Evolutionary conservation across 2,113 vertebrate genomes (phyloP), one percentile per base, ranked within the genome.

Genomic region (Poeciliopsis turrubarensis): DNA sequence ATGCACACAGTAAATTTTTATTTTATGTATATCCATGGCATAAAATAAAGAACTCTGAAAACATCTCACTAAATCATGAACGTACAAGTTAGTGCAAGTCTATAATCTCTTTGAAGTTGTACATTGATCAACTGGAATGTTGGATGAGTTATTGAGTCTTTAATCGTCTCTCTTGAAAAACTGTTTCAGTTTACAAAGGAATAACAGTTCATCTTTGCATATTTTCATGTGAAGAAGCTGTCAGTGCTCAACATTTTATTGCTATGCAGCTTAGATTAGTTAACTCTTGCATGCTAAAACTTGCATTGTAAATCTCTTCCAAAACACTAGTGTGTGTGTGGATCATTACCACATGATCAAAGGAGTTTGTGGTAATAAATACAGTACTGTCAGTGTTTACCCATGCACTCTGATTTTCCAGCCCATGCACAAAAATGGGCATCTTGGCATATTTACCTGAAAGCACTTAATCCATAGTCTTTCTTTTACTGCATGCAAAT

Each of bases 81-180:
- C 74, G 12, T 62, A 60, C 37, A 63, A 54, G 60, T 84, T 70
- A 74, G 68, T 78, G 70, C 70, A 79, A 75, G 60, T 64, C 78
- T 62, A 76, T 70, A 37, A 31, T 84, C 60, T 79, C 64, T 29
- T 62, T 73, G 25, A 72, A 5, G 41, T 39, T 73, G 29, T n/a
- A 26, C 72, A 78, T 39, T 26, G 19, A 65, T 69, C 29, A 47
- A 30, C 37, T 73, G 19, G 68, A 75, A 66, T 25, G 41, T 17
- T 69, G 63, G 37, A 68, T 44, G 8, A 54, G 27, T 65, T 69
- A 30, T 12, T 68, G 7, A 19, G 11, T 57, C 22, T 25, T 22
- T 34, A 70, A 14, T 72, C 51, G 26, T 11, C 19, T 68, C 57
- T 60, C 29, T 7, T 0, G 65, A 15, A 31, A 57, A 57, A 19